These are phyloP conservation scores for Eidolon dupreanum DNA, from an alignment of 2,797 vertebrate genomes.

Conservation along the genomic window DNA sequence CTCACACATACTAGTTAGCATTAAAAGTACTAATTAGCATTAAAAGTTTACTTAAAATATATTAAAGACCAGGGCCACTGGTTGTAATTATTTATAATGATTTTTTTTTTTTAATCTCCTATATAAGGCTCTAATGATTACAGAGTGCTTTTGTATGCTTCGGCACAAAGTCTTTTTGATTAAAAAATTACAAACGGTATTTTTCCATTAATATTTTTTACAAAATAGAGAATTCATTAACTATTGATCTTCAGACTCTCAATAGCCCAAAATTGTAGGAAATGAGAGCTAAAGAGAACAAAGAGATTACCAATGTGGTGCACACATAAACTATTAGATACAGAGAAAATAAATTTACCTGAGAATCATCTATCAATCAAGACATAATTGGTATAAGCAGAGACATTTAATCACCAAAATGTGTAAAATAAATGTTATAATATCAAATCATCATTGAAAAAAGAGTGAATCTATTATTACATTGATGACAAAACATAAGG, in stretches of 20 bases:
- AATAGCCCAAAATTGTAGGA: not conserved
- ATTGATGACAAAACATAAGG: not conserved
- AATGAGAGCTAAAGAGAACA: not conserved
- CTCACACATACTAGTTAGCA: not conserved
- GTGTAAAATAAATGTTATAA: not conserved
- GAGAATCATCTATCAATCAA: not conserved
- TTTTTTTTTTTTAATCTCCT: not conserved
- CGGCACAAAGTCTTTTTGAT: not conserved
- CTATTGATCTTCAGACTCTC: not conserved
- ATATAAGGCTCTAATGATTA: not conserved
- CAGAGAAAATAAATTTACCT: not conserved
- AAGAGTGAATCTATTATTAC: not conserved
- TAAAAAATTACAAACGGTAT: not conserved
- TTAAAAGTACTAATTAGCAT: not conserved
- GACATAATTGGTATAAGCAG: not conserved
- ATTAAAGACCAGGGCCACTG: not conserved
- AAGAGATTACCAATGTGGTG: not conserved
- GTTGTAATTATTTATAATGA: not conserved
- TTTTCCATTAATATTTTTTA: not conserved
- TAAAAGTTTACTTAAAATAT: not conserved
- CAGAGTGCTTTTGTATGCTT: not conserved
- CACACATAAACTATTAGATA: not conserved
- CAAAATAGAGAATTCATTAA: not conserved
- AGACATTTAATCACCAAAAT: not conserved
- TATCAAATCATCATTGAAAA: not conserved